These are phyloP conservation scores for Denticeps clupeoides DNA, from an alignment of 2,797 vertebrate genomes.

Conservation along the genomic window DNA sequence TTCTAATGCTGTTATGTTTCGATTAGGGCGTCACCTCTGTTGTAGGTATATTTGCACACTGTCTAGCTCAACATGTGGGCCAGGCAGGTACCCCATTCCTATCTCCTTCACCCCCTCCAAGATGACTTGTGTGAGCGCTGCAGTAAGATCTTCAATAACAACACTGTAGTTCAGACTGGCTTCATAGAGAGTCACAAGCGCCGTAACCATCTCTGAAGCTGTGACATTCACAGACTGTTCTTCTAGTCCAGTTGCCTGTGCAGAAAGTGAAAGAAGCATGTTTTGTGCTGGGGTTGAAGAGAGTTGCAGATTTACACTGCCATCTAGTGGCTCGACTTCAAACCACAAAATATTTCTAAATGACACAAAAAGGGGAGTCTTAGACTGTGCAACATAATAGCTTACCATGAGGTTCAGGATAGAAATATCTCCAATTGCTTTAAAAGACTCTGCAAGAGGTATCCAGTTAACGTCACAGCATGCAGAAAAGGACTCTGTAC, in stretches of 20 bases:
- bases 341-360: background rate
- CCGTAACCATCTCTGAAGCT: conserved; percentile 40
- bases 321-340: conserved; percentile 47
- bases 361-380: too few relatives aligned
- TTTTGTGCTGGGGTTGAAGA: conserved; percentile 1
- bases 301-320: conserved; percentile 40
- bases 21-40: background rate
- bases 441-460: conserved; percentile 33
- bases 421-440: background rate
- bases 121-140: conserved; percentile 18
- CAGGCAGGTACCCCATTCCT: conserved; percentile 10
- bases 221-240: conserved; percentile 29
- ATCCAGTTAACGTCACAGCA: conserved; percentile 50
- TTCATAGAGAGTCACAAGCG: conserved; percentile 40
- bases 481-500: conserved; percentile 18
- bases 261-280: conserved; percentile 17
- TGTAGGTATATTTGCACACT: background rate
- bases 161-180: conserved; percentile 27
- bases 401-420: conserved; percentile 46
- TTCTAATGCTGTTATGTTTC: too few relatives aligned
- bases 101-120: conserved; percentile 13
- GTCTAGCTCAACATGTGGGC: background rate
- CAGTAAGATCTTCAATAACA: conserved; percentile 28
- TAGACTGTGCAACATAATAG: background rate
- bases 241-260: conserved; percentile 33